Evolutionary conservation across 2,113 vertebrate genomes (phyloP), one percentile per base, ranked within the genome.

Genomic region (Chinchilla lanigera): DNA sequence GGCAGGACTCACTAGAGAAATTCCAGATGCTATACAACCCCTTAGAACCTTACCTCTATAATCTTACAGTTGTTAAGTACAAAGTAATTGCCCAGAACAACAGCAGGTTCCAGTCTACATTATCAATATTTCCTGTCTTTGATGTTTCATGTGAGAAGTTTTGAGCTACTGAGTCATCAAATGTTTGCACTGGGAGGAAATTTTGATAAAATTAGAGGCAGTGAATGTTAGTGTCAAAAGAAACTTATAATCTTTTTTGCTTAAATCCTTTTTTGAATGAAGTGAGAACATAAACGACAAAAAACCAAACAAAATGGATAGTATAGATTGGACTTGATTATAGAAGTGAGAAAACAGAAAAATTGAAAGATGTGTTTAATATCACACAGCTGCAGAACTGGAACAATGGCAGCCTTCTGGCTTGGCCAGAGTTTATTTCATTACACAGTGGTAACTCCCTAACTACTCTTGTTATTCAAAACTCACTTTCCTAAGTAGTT

Each of bases 231-330:
- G 47, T 47, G 14, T 41, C 54, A 63, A 60, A 61, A 58, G 73
- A 89, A 83, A 87, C n/a, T 3, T 75, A 41, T 12, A 16, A 4
- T 58, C 17, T 63, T 83, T 35, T 71, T 60, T 84, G 81, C 44
- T 89, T 94, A 38, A 83, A 50, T 71, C 38, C 47, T 89, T 94
- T 93, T 65, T 95, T 50, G 63, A 69, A 65, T 78, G 63, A 92
- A 35, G 28, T 50, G 30, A 63, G n/a, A 65, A 22, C 50, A 38
- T 63, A 90, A 88, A 63, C 67, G 69, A 78, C 52, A 93, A 90
- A 82, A 22, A 56, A 90, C 77, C 33, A 58, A 82, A 89, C 28
- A 47, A 61, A 69, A 35, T 26, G 38, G 50, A 82, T 26, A 61
- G 30, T 50, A 50, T 67, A 92, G 28, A 75, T 52, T 58, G 33